Conservation (phyloP, 2,888 invertebrate species). For the Bedellia somnulentella region DNA sequence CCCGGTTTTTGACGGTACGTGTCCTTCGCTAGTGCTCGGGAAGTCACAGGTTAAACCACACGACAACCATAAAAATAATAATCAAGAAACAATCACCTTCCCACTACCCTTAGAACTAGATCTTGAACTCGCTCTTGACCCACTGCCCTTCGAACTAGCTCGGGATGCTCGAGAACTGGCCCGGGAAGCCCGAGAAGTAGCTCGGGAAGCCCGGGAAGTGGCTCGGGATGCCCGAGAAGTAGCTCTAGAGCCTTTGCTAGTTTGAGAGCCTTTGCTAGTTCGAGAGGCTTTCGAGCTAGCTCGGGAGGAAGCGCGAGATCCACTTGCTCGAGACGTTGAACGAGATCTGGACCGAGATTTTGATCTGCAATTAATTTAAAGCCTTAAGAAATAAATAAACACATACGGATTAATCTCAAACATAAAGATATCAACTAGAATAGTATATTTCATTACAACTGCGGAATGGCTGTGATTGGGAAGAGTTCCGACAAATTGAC, state of each 20-base stretch:
- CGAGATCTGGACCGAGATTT: constrained; percentile 21
- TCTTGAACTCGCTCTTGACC: constrained; percentile 24
- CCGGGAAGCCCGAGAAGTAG: constrained; percentile 20
- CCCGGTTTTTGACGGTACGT: too few relatives aligned
- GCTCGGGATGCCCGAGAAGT: constrained; percentile 18
- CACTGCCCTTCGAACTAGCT: constrained; percentile 19
- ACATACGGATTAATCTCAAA: too few relatives aligned
- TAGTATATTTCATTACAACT: too few relatives aligned
- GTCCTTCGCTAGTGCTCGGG: too few relatives aligned
- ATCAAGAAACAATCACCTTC: constrained; percentile 22
- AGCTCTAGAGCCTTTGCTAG: constrained; percentile 15
- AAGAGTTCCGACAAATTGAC: too few relatives aligned
- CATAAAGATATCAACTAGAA: too few relatives aligned
- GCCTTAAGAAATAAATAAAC: too few relatives aligned
- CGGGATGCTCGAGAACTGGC: constrained; percentile 7
- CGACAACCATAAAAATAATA: constrained; percentile 1
- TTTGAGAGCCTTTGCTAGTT: not conserved
- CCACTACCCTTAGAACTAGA: constrained; percentile 27
- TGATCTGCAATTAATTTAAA: too few relatives aligned
- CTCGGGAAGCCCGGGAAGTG: constrained; percentile 21
- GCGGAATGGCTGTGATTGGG: too few relatives aligned
- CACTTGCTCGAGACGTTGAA: too few relatives aligned
- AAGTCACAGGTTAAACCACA: too few relatives aligned
- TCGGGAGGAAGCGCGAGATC: too few relatives aligned
- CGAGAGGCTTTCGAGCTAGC: not conserved